These are phyloP conservation scores for Drosophila albomicans DNA, from an alignment of 1,140 invertebrate genomes.

Conservation along the genomic window DNA sequence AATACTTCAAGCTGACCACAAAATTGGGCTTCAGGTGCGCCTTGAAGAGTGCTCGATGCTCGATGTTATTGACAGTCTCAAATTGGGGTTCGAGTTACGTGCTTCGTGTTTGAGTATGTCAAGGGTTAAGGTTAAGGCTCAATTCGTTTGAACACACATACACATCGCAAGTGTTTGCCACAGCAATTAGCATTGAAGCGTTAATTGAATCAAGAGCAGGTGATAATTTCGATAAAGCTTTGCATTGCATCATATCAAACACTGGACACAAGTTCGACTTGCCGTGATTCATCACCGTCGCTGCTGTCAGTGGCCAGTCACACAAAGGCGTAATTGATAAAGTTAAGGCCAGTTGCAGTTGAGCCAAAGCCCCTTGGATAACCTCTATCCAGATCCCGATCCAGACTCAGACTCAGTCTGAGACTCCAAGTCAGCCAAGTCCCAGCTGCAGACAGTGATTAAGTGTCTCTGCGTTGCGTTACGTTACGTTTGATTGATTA, in stretches of 20 bases:
- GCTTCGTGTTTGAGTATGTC: no score
- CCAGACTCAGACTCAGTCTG: background rate
- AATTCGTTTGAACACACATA: background rate
- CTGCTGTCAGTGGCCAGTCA: slow-evolving; percentile 52
- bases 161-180: background rate
- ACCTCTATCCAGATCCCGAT: background rate
- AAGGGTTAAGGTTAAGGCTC: background rate
- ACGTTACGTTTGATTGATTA: slow-evolving; percentile 67
- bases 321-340: slow-evolving; percentile 72
- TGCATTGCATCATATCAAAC: background rate
- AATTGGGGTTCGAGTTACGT: background rate
- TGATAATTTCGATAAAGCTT: slow-evolving; percentile 39
- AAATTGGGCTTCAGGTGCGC: slow-evolving; percentile 40
- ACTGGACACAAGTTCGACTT: slow-evolving; percentile 44
- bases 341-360: slow-evolving; percentile 52
- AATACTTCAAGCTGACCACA: slow-evolving; percentile 37
- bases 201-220: slow-evolving; percentile 70
- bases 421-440: background rate
- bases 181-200: slow-evolving; percentile 53
- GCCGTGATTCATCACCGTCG: slow-evolving; percentile 66
- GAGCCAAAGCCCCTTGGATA: slow-evolving; percentile 12
- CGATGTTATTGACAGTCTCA: slow-evolving; percentile 2
- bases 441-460: slow-evolving; percentile 69
- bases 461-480: slow-evolving; percentile 70
- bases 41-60: slow-evolving; percentile 14